phyloP scores from a whole-genome alignment of 2,888 invertebrate genomes.

The Corythucha ciliata region DNA sequence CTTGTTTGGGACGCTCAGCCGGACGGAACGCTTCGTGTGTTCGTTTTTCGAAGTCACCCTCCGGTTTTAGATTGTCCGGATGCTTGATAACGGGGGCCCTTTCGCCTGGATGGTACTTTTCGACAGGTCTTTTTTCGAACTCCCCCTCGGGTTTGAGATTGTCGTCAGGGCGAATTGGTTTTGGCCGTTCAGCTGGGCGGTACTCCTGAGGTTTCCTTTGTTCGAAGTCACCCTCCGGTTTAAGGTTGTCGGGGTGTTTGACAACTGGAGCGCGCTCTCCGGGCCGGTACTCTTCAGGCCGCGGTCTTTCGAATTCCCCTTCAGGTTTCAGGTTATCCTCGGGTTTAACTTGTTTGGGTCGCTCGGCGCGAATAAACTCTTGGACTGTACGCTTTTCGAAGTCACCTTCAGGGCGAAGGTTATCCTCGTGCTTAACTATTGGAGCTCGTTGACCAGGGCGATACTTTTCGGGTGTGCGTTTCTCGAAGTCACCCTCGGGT shows the following conservation, averaged over 20 bases:
- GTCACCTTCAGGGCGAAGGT: constrained; percentile 43
- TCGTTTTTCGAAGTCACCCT: constrained; percentile 40
- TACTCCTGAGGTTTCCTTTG: constrained; percentile 32
- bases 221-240: constrained; percentile 45
- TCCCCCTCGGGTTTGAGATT: constrained; percentile 42
- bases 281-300: constrained; percentile 32
- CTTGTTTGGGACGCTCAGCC: constrained; percentile 35
- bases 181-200: constrained; percentile 45
- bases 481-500: constrained; percentile 38
- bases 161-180: constrained; percentile 39
- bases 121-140: constrained; percentile 44
- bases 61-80: constrained; percentile 36
- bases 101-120: constrained; percentile 39
- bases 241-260: constrained; percentile 47
- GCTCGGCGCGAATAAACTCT: constrained; percentile 43
- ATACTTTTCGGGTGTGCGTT: constrained; percentile 34
- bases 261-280: constrained; percentile 45
- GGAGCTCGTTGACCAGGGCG: constrained; percentile 35
- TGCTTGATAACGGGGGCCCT: constrained; percentile 34
- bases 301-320: constrained; percentile 46
- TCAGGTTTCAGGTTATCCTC: constrained; percentile 50
- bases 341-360: constrained; percentile 44
- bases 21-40: constrained; percentile 21
- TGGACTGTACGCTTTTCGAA: constrained; percentile 43
- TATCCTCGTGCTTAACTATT: constrained; percentile 41